phyloP scores from a whole-genome alignment of 2,113 vertebrate species.

The Phyllostomus discolor region DNA sequence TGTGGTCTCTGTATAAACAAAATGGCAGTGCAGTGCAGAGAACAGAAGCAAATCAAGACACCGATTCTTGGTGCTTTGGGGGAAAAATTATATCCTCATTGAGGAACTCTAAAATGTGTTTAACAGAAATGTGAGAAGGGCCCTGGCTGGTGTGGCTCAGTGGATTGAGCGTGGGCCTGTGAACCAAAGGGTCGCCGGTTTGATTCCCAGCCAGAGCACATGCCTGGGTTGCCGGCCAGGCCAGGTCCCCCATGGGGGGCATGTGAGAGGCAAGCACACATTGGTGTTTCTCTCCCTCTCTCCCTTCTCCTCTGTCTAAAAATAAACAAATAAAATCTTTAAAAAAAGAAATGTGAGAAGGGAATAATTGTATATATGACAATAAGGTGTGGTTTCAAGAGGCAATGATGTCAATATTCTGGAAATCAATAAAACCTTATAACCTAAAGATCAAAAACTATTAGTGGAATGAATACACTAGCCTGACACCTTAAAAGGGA shows the following conservation, averaged over 20 bases:
- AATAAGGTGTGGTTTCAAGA: not conserved
- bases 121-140: not conserved
- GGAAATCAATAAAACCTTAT: not conserved
- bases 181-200: no score
- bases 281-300: no score
- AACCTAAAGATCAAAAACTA: not conserved
- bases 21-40: not conserved
- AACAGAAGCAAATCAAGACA: not conserved
- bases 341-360: not conserved
- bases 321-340: no score
- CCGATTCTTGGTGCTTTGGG: not conserved
- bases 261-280: no score
- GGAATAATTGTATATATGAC: not conserved
- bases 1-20: constrained; percentile 8
- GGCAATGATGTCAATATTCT: not conserved
- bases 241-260: no score
- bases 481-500: not conserved
- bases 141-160: no score
- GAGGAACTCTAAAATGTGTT: not conserved
- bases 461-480: not conserved
- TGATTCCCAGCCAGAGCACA: no score
- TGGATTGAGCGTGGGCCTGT: no score
- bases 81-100: not conserved
- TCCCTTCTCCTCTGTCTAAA: no score
- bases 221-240: no score